phyloP scores from a whole-genome alignment of 2,113 vertebrate genomes.

The Entelurus aequoreus region DNA sequence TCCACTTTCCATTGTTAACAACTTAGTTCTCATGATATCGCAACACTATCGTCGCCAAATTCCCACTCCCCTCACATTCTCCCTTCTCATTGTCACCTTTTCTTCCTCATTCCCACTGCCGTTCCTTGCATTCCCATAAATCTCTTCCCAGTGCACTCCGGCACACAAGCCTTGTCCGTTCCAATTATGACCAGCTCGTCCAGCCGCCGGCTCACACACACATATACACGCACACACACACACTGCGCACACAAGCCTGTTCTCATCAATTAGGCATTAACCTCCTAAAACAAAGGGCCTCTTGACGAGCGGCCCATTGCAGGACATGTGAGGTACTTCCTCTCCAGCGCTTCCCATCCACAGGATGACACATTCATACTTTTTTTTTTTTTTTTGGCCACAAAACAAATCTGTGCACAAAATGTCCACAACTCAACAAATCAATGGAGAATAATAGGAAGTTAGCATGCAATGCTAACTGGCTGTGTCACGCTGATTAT shows the following conservation, averaged over 20 bases:
- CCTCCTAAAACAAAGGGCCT: constrained; percentile 68
- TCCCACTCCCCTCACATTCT: constrained; percentile 51
- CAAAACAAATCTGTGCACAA: constrained; percentile 26
- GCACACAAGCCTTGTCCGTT: constrained; percentile 72
- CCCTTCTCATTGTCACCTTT: constrained; percentile 50
- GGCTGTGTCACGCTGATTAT: constrained; percentile 6
- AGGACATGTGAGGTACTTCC: constrained; percentile 65
- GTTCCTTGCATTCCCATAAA: constrained; percentile 60
- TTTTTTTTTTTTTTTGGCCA: constrained; percentile 28
- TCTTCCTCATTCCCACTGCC: constrained; percentile 47
- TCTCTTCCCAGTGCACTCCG: constrained; percentile 50
- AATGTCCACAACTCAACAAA: constrained; percentile 16
- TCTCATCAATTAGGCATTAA: constrained; percentile 73
- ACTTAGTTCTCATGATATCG: constrained; percentile 42
- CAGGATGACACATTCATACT: constrained; percentile 32
- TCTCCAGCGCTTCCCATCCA: constrained; percentile 59
- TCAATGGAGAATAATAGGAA: neutral
- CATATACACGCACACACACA: constrained; percentile 43
- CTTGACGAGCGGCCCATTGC: constrained; percentile 48
- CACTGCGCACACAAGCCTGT: constrained; percentile 36
- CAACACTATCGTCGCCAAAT: constrained; percentile 29
- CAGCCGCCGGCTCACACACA: constrained; percentile 45
- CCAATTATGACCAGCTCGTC: constrained; percentile 59
- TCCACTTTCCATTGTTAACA: constrained; percentile 21
- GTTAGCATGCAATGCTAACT: constrained; percentile 12